phyloP scores from a whole-genome alignment of 2,888 invertebrate genomes.

The Lycocerus yunnanus region DNA sequence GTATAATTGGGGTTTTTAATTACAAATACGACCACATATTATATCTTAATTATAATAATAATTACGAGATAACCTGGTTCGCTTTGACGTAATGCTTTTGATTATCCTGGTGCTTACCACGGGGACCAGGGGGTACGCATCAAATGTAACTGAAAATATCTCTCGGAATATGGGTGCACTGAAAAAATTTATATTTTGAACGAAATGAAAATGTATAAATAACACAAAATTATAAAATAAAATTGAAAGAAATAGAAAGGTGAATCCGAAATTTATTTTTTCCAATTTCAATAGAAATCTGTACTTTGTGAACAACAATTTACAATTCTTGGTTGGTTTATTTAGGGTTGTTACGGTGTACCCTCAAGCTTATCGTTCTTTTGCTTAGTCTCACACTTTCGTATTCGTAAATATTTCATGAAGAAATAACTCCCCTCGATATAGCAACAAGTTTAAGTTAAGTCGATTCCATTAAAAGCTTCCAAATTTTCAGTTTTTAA shows the following conservation, averaged over 20 bases:
- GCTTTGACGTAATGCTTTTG: neutral
- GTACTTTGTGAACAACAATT: conserved; percentile 17
- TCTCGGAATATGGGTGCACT: neutral
- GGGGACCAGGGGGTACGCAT: too few species aligned
- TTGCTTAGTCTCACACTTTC: conserved; percentile 20
- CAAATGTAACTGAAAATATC: too few species aligned
- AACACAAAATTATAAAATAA: neutral
- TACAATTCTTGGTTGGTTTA: conserved; percentile 28
- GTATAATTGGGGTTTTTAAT: neutral
- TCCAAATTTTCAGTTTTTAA: neutral
- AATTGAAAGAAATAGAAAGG: neutral
- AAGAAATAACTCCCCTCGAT: conserved; percentile 4
- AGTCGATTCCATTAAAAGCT: neutral
- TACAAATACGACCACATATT: neutral
- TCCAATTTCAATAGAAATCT: conserved; percentile 9
- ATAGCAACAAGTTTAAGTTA: neutral
- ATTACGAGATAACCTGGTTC: too few species aligned
- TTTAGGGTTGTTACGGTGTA: conserved; percentile 25
- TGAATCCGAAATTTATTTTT: conserved; percentile 9
- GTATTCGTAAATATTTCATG: conserved; percentile 26
- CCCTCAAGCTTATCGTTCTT: conserved; percentile 24
- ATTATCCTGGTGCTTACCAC: neutral
- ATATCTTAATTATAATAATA: neutral
- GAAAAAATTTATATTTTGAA: neutral
- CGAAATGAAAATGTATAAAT: neutral